Percentiles rank a stretch among this genome's conserved stretches.
These are phyloP conservation scores for Sebastes goodei DNA, from an alignment of 2,797 vertebrate genomes.

Conservation along the genomic window DNA sequence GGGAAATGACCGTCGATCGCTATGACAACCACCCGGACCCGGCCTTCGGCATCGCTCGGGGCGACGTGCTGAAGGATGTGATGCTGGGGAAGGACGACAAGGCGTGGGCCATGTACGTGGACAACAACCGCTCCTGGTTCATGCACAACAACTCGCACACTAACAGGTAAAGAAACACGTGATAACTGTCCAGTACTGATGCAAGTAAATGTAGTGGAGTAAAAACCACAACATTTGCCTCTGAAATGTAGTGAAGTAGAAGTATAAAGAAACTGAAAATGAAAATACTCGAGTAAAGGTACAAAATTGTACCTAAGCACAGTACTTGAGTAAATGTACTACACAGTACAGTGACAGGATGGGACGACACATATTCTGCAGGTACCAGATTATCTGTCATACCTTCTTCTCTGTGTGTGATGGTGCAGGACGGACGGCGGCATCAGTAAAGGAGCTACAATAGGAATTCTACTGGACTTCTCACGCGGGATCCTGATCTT, in stretches of 20 bases:
- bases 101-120: conserved; percentile 99
- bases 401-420: background rate
- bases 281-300: background rate
- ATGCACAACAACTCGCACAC: conserved; percentile 99
- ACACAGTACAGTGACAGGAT: background rate
- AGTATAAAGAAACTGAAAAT: background rate
- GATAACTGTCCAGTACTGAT: background rate
- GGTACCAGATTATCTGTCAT: background rate
- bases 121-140: conserved; percentile 99
- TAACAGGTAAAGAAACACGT: conserved; percentile 85
- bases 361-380: background rate
- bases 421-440: conserved; percentile 91
- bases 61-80: conserved; percentile 95
- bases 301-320: too few species aligned
- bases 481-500: conserved; percentile 91
- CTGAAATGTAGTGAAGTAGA: background rate
- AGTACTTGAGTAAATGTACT: background rate
- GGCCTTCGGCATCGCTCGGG: conserved; percentile 92
- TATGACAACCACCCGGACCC: conserved; percentile 99
- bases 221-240: background rate
- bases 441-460: conserved; percentile 91
- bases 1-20: conserved; percentile 95
- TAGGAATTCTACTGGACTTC: conserved; percentile 94
- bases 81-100: conserved; percentile 99
- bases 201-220: background rate